Evolutionary conservation across 2,888 invertebrate genomes (phyloP).

Genomic region (Nephrotoma flavescens): DNA sequence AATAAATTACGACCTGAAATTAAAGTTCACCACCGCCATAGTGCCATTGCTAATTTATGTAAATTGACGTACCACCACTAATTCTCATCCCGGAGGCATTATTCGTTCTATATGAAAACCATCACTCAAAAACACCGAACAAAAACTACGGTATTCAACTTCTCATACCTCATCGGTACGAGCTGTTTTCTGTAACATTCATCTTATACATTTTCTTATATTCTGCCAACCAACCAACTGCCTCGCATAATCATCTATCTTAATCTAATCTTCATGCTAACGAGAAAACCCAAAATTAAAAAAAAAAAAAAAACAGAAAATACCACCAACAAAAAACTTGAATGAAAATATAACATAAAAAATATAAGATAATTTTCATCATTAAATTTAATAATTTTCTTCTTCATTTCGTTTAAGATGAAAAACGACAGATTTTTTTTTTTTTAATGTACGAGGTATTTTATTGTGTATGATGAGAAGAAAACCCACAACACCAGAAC

Average conservation of each 20-base stretch:
- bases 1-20: background rate
- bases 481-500: background rate
- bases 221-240: background rate
- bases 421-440: background rate
- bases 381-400: background rate
- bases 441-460: background rate
- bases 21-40: background rate
- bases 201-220: background rate
- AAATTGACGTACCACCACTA: background rate
- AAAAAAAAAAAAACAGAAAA: background rate
- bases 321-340: background rate
- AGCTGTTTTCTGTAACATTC: background rate
- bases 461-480: background rate
- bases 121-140: background rate
- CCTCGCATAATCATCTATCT: background rate
- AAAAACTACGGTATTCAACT: too few species aligned
- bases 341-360: background rate
- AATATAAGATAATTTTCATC: background rate
- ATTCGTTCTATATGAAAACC: background rate
- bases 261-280: background rate
- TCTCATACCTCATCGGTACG: background rate
- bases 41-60: background rate
- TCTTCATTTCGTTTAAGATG: background rate
- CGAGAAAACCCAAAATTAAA: background rate
- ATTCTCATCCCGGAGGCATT: too few species aligned